Conservation (phyloP, 2,888 invertebrate species). For the Orthosia incerta region DNA sequence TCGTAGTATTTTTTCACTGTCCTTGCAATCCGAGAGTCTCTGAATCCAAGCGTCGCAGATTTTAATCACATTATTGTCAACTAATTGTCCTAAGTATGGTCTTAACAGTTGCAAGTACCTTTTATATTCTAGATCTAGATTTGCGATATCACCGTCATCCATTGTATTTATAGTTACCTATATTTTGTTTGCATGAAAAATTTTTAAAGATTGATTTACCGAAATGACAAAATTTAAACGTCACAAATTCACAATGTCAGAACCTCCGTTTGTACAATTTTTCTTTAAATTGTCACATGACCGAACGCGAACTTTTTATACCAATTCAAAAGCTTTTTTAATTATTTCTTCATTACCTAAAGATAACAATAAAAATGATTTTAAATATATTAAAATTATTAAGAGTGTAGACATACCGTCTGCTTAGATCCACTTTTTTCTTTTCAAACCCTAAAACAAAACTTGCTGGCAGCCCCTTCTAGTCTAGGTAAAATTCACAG, state of each 20-base stretch:
- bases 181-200: conserved; percentile 21
- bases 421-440: too few species aligned
- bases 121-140: conserved; percentile 83
- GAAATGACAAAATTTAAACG: conserved; percentile 42
- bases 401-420: too few species aligned
- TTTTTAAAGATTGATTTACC: conserved; percentile 38
- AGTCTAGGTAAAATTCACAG: neutral
- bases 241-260: conserved; percentile 30
- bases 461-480: neutral
- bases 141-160: conserved; percentile 75
- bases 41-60: conserved; percentile 86
- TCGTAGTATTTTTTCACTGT: conserved; percentile 78
- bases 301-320: neutral
- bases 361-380: too few species aligned
- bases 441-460: neutral
- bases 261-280: neutral
- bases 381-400: too few species aligned
- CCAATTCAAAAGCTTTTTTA: conserved; percentile 1
- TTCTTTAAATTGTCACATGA: neutral
- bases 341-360: neutral
- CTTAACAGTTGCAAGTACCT: conserved; percentile 83
- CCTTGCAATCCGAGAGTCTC: conserved; percentile 76
- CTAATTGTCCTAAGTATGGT: conserved; percentile 80
- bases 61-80: conserved; percentile 76
- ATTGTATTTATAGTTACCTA: conserved; percentile 60